phyloP scores from a whole-genome alignment of 2,113 vertebrate genomes.

The Chamaetylas fuelleborni region DNA sequence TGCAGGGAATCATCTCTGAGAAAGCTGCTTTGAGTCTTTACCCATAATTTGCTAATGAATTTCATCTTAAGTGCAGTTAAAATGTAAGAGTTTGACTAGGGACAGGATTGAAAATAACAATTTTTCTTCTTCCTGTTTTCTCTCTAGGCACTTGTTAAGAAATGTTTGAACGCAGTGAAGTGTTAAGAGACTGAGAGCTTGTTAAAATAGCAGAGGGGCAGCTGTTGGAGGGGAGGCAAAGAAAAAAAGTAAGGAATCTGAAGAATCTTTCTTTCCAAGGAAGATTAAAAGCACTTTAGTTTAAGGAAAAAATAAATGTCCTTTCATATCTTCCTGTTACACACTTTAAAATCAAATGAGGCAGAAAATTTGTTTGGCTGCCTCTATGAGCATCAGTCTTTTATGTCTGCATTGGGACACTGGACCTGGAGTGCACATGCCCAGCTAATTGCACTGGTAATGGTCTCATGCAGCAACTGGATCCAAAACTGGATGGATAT shows the following conservation, averaged over 20 bases:
- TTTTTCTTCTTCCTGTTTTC: conserved; percentile 19
- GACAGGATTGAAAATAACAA: conserved; percentile 20
- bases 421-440: neutral
- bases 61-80: conserved; percentile 26
- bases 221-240: neutral
- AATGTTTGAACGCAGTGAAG: neutral
- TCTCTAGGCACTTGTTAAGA: conserved; percentile 28
- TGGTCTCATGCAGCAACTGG: neutral
- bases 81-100: neutral
- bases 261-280: conserved; percentile 15
- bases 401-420: neutral
- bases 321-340: conserved; percentile 32
- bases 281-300: conserved; percentile 40
- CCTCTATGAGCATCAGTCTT: neutral
- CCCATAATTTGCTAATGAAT: conserved; percentile 40
- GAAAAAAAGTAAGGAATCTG: conserved; percentile 11
- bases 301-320: conserved; percentile 4
- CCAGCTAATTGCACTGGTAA: neutral
- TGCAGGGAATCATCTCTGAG: neutral
- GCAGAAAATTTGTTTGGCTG: conserved; percentile 50
- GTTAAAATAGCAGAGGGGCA: conserved; percentile 22
- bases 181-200: conserved; percentile 32
- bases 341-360: conserved; percentile 38
- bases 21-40: conserved; percentile 5
- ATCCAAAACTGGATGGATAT: neutral